Evolutionary conservation across 2,113 vertebrate genomes (phyloP), one percentile per base, ranked within the genome.

Genomic region (Charadrius vociferus): DNA sequence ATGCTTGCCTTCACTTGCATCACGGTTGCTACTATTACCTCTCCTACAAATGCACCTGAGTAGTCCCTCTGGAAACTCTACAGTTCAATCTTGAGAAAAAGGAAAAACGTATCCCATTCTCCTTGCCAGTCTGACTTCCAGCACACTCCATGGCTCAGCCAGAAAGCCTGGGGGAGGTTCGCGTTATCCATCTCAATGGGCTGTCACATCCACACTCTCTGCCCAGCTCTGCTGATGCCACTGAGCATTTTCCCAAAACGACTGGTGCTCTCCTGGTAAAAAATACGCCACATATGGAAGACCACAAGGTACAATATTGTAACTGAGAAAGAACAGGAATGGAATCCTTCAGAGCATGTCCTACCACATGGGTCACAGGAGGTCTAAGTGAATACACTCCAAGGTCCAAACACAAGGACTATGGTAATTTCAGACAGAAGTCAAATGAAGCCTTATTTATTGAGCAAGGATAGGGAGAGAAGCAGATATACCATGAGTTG

Each of bases 51-150:
- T 37, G 23, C 12, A 45, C 29, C 59, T 41, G 58, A 41, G 16
- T 19, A 61, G 21, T 49, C 50, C 37, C 10, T 4, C 45, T 63
- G 39, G 56, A 75, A 94, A 84, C 19, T 39, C 55, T 63, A 32
- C 34, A 55, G 24, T 30, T 65, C 6, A 1, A 3, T 50, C 36
- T 32, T 74, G 26, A 83, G 47, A 67, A 77, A 83, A 67, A 15
- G 53, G 10, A 7, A 86, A 83, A 83, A n/a, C 8, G 2, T 23
- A 23, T 36, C 58, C n/a, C 0, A 0, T 2, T 74, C 5, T 89
- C n/a, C 59, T 71, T 73, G 32, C 56, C 39, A 30, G 8, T 39
- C 63, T 49, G 59, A 39, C 6, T 3, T 77, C 23, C 3, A 6
- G n/a, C 45, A 45, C 0, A 0, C 7, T 41, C 49, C n/a, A 9